A percentile compares a stretch with the other conserved stretches of the same genome.
Evolutionary conservation across 2,113 vertebrate genomes (phyloP).

Genomic region (Poeciliopsis retropinna): DNA sequence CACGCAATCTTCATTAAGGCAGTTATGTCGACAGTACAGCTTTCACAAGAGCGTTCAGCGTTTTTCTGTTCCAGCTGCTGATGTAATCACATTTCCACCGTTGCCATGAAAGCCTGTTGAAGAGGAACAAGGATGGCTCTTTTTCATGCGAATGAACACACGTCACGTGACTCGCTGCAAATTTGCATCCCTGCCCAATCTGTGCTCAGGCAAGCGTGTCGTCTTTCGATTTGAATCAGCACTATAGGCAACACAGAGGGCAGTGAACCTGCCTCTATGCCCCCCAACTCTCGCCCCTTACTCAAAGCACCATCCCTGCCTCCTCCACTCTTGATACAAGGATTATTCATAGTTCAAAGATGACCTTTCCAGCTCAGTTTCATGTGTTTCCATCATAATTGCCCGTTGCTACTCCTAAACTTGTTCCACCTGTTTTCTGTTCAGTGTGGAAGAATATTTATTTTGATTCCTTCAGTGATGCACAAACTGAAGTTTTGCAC

Average conservation of each 20-base stretch:
- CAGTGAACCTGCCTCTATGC: constrained; percentile 50
- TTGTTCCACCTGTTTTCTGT: background rate
- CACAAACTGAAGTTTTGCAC: background rate
- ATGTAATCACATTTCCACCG: constrained; percentile 23
- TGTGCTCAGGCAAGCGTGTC: constrained; percentile 38
- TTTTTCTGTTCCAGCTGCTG: constrained; percentile 21
- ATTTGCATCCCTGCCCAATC: constrained; percentile 64
- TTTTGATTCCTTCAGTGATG: constrained; percentile 9
- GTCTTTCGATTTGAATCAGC: constrained; percentile 58
- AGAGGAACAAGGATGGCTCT: constrained; percentile 32
- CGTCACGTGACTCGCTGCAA: constrained; percentile 52
- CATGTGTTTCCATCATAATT: constrained; percentile 1
- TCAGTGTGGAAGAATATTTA: constrained; percentile 8
- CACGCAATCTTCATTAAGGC: background rate
- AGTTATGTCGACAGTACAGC: constrained; percentile 2
- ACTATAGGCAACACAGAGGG: constrained; percentile 15
- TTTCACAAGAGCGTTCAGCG: constrained; percentile 22
- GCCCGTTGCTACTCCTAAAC: background rate
- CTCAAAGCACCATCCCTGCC: constrained; percentile 14
- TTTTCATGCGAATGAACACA: constrained; percentile 26
- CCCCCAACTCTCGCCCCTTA: background rate
- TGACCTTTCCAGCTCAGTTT: constrained; percentile 53
- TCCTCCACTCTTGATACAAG: constrained; percentile 24
- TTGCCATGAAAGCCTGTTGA: constrained; percentile 10
- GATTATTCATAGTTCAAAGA: constrained; percentile 40